Conservation (phyloP, 2,113 vertebrate genomes). For the Varanus komodoensis region DNA sequence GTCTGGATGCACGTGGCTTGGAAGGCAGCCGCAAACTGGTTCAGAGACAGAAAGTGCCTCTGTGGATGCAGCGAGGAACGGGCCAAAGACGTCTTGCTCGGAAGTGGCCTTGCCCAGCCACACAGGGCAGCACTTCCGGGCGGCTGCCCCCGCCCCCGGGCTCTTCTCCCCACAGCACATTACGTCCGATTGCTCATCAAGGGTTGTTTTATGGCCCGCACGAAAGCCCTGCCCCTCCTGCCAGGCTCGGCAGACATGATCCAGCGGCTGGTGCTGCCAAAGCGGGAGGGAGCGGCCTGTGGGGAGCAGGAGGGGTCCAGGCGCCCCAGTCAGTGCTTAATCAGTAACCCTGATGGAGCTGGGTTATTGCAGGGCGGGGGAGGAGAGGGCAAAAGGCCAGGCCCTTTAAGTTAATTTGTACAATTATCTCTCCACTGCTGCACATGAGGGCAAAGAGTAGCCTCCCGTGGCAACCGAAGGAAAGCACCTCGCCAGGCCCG, state of each 20-base stretch:
- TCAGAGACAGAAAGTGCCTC: too few species aligned
- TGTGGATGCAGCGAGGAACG: too few species aligned
- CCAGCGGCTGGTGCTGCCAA: not conserved
- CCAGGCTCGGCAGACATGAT: not conserved
- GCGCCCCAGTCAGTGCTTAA: conserved; percentile 66
- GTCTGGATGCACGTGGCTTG: too few species aligned
- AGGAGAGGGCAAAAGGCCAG: conserved; percentile 67
- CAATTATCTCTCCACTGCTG: conserved; percentile 60
- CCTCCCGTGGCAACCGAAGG: conserved; percentile 67
- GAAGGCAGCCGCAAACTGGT: too few species aligned
- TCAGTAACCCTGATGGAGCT: conserved; percentile 72
- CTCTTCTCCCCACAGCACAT: too few species aligned
- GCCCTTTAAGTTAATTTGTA: conserved; percentile 70
- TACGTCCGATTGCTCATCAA: too few species aligned
- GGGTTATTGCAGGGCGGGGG: conserved; percentile 47
- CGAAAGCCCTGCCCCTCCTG: not conserved
- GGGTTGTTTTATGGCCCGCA: too few species aligned
- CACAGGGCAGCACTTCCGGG: too few species aligned
- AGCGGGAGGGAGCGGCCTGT: conserved; percentile 19
- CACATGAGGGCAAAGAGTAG: conserved; percentile 73
- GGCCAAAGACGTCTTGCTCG: too few species aligned
- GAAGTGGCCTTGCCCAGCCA: too few species aligned
- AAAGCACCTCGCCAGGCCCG: conserved; percentile 35
- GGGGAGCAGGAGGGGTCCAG: not conserved
- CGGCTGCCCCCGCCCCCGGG: too few species aligned